Conservation (phyloP, 2,888 invertebrate genomes). For the Microchrysa polita region DNA sequence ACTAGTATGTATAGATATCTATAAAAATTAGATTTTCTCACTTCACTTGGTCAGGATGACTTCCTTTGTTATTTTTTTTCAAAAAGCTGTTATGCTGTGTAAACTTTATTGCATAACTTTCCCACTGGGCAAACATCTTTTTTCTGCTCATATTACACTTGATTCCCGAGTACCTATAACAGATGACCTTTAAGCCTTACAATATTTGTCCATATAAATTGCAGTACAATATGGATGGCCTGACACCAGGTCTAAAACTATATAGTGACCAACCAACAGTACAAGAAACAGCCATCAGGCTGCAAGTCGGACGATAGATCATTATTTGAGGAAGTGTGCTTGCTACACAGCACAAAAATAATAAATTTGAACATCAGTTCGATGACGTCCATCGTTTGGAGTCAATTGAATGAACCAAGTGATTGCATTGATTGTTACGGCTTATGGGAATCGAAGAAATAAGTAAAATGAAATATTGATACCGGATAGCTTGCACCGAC, state of each 20-base stretch:
- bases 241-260: slow-evolving; percentile 25
- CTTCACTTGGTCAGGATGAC: too few relatives aligned
- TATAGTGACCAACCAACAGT: slow-evolving; percentile 29
- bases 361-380: slow-evolving; percentile 47
- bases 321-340: slow-evolving; percentile 49
- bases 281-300: slow-evolving; percentile 31
- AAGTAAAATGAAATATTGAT: slow-evolving; percentile 48
- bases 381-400: slow-evolving; percentile 44
- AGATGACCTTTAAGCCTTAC: slow-evolving; percentile 35
- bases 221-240: slow-evolving; percentile 35
- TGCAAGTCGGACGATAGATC: slow-evolving; percentile 28
- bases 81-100: too few relatives aligned
- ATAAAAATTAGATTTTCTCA: too few relatives aligned
- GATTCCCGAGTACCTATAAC: background rate
- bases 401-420: slow-evolving; percentile 49
- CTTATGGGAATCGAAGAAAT: slow-evolving; percentile 46
- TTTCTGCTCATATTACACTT: too few relatives aligned
- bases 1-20: slow-evolving; percentile 23
- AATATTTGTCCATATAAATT: slow-evolving; percentile 35
- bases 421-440: slow-evolving; percentile 51
- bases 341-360: slow-evolving; percentile 25
- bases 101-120: too few relatives aligned
- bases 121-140: background rate
- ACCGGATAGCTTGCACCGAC: background rate
- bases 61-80: too few relatives aligned